phyloP scores from a whole-genome alignment of 2,113 vertebrate genomes.

The Pituophis catenifer region DNA sequence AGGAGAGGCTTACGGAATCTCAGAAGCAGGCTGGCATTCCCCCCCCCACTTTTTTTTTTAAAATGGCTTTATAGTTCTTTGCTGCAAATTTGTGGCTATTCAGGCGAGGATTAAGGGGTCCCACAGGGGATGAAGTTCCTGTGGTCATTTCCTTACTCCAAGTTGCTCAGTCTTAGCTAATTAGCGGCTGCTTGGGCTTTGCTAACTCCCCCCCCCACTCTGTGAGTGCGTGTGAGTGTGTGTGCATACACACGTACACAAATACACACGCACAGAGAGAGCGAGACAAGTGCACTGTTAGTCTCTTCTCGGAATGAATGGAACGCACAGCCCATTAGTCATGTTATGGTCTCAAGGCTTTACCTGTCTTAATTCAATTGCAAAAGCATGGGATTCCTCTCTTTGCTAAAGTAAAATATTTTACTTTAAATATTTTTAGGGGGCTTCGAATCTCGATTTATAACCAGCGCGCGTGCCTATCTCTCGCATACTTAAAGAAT shows the following conservation, averaged over 20 bases:
- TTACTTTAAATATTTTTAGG: constrained; percentile 59
- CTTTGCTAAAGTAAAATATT: constrained; percentile 66
- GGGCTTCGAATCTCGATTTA: neutral
- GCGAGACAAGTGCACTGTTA: neutral
- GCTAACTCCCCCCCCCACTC: constrained; percentile 23
- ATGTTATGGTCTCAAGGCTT: constrained; percentile 56
- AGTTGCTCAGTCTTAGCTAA: neutral
- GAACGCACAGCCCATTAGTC: constrained; percentile 39
- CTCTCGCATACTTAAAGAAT: neutral
- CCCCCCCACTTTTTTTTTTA: neutral
- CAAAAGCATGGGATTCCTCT: constrained; percentile 55
- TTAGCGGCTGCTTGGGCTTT: rapidly evolving
- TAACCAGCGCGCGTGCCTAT: neutral
- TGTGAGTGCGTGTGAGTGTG: neutral
- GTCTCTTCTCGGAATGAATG: constrained; percentile 43
- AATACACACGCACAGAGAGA: neutral
- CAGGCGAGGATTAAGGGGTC: neutral
- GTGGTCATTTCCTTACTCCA: neutral
- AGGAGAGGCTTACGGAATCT: neutral
- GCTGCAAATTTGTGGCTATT: neutral
- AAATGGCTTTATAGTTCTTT: neutral
- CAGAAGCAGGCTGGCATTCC: neutral
- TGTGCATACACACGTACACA: neutral
- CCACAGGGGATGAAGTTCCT: neutral
- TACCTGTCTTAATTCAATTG: constrained; percentile 62